Evolutionary conservation across 2,113 vertebrate genomes (phyloP).

Genomic region (Hippocampus abdominalis): DNA sequence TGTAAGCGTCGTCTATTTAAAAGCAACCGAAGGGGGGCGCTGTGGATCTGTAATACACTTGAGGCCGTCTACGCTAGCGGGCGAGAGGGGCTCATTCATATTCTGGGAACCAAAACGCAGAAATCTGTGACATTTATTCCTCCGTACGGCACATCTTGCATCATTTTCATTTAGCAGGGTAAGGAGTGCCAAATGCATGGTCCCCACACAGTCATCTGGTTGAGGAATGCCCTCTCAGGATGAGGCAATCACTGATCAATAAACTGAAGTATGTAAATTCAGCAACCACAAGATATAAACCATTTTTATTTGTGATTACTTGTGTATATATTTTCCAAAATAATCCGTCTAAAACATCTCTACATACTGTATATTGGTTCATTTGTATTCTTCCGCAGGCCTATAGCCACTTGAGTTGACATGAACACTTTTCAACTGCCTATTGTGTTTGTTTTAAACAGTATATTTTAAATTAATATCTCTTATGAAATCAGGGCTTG

Average conservation of each 20-base stretch:
- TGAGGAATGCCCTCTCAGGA: constrained; percentile 18
- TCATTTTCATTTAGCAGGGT: constrained; percentile 59
- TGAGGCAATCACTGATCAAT: constrained; percentile 35
- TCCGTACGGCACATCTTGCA: constrained; percentile 43
- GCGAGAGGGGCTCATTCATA: constrained; percentile 22
- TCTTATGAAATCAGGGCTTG: too few relatives aligned
- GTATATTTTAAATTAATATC: too few relatives aligned
- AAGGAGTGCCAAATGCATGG: constrained; percentile 47
- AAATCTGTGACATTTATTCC: constrained; percentile 60
- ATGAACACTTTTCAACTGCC: too few relatives aligned
- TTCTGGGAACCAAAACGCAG: constrained; percentile 38
- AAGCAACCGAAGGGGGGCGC: constrained; percentile 45
- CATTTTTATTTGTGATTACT: too few relatives aligned
- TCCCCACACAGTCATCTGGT: constrained; percentile 49
- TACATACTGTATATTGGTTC: too few relatives aligned
- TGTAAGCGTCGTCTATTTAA: constrained; percentile 4
- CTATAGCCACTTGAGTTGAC: too few relatives aligned
- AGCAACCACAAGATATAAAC: constrained; percentile 18
- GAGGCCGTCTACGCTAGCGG: constrained; percentile 4
- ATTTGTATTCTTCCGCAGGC: too few relatives aligned
- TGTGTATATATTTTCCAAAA: too few relatives aligned
- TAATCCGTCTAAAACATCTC: too few relatives aligned
- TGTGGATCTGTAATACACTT: constrained; percentile 41
- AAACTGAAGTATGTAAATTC: constrained; percentile 22
- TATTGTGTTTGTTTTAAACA: too few relatives aligned